Base-by-base conservation (phyloP, 2,888 invertebrate genomes). In the Aleiodes leptofemur region DNA sequence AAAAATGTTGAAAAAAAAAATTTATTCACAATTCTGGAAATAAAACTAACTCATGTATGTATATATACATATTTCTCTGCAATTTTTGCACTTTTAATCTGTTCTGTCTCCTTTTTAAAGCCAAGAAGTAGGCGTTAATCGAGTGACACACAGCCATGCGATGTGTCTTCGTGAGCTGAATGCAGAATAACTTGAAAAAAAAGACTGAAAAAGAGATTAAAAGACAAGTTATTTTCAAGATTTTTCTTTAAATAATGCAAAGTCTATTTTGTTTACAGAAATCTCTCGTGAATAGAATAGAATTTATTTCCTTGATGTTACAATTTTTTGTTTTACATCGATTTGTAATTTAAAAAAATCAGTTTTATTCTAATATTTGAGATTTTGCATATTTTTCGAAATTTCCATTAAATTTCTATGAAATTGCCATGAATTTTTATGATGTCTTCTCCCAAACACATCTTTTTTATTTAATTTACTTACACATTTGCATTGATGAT, bases 71-170 rank as follows among this genome's bases (percentile, higher is more conserved):
- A 34, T 64, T 43, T 64, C 16, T 48, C 6, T 64, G 16, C 48
- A 43, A 64, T 48, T 64, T n/a, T 23, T 48, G 64, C 48, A 43
- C 14, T 43, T 43, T 43, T 16, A 43, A 11, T n/a, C 16, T 43
- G 8, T 23, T 23, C 23, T 23, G 23, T 23, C 23, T 59, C 29
- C 29, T 61, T 61, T 61, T 64, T 64, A 43, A 16, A 64, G 16
- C 64, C 23, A 16, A 61, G 53, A 79, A 79, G 82, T 82, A 80
- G 83, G 80, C 83, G 81, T 81, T 80, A 81, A 83, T 82, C 82
- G 80, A 82, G 80, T 82, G 81, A 82, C 78, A 79, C 74, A 59
- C 64, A 73, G 56, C 68, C 31, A 68, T 31, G 68, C 51, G 51
- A 53, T 29, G 29, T 68, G 29, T 68, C 29, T 64, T 31, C 68